Percentiles rank a stretch among this genome's conserved stretches.
Conservation (phyloP, 2,888 invertebrate species). For the Caenorhabditis auriculariae region DNA sequence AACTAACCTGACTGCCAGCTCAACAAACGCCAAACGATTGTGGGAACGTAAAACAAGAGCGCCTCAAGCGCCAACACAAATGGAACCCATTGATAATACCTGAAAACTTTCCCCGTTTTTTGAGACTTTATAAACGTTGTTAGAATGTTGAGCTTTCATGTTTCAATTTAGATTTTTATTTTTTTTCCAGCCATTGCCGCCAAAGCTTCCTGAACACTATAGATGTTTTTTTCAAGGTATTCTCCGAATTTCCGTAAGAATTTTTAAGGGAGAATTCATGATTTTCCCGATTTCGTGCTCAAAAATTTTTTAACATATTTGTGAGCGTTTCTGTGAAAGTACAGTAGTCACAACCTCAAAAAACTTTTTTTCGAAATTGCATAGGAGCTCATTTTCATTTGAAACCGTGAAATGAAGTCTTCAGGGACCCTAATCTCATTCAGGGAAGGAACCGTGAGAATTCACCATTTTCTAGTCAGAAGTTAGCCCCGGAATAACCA, state of each 20-base stretch:
- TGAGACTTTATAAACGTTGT: too few species aligned
- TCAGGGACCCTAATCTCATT: too few species aligned
- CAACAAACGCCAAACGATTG: slow-evolving; percentile 63
- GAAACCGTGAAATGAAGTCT: too few species aligned
- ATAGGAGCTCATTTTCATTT: too few species aligned
- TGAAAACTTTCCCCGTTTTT: slow-evolving; percentile 38
- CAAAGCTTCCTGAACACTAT: background rate
- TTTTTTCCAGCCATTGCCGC: background rate
- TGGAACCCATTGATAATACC: slow-evolving; percentile 61
- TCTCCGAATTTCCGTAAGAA: background rate
- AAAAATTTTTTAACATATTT: too few species aligned
- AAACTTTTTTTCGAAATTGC: too few species aligned
- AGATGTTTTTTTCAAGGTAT: background rate
- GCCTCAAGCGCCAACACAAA: slow-evolving; percentile 63
- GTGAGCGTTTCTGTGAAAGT: too few species aligned
- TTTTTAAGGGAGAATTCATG: background rate
- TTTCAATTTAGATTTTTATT: background rate
- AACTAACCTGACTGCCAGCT: slow-evolving; percentile 63
- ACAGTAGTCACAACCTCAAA: too few species aligned
- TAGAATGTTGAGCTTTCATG: background rate
- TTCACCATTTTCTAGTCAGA: too few species aligned
- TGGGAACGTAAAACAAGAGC: slow-evolving; percentile 63
- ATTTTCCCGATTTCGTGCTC: too few species aligned
- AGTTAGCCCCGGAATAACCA: too few species aligned
- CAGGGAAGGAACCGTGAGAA: too few species aligned